Evolutionary conservation across 2,797 vertebrate species (phyloP).

Genomic region (Otolemur crassicaudatus): DNA sequence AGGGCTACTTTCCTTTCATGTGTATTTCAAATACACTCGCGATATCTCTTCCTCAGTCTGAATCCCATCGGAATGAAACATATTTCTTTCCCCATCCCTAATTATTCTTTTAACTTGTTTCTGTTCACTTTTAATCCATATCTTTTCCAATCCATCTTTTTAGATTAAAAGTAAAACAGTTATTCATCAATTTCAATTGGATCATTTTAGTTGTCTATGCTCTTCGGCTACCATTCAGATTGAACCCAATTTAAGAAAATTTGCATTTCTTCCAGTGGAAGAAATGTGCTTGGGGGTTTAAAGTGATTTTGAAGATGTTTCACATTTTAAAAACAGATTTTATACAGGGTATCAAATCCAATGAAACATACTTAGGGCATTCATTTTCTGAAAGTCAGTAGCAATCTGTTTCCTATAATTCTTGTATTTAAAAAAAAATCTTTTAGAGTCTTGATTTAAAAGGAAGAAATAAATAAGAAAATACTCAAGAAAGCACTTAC

Average conservation of each 20-base stretch:
- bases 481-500: neutral
- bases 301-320: slow-evolving; percentile 60
- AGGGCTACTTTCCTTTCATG: slow-evolving; percentile 56
- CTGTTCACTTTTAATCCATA: slow-evolving; percentile 24
- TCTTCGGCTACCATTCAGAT: slow-evolving; percentile 44
- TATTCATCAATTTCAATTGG: slow-evolving; percentile 28
- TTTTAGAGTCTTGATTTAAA: neutral
- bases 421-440: neutral
- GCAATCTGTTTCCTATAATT: neutral
- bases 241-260: slow-evolving; percentile 46
- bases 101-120: slow-evolving; percentile 65
- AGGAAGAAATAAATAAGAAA: neutral
- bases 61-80: slow-evolving; percentile 27
- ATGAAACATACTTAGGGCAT: neutral
- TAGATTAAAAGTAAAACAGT: slow-evolving; percentile 52
- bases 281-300: slow-evolving; percentile 35
- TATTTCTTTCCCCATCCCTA: slow-evolving; percentile 27
- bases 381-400: slow-evolving; percentile 55
- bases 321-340: slow-evolving; percentile 53
- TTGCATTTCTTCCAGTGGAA: slow-evolving; percentile 39
- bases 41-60: slow-evolving; percentile 42
- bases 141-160: slow-evolving; percentile 55
- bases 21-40: slow-evolving; percentile 9
- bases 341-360: slow-evolving; percentile 19
- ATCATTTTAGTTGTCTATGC: neutral